phyloP scores from a whole-genome alignment of 2,113 vertebrate species.

The Myodes glareolus region DNA sequence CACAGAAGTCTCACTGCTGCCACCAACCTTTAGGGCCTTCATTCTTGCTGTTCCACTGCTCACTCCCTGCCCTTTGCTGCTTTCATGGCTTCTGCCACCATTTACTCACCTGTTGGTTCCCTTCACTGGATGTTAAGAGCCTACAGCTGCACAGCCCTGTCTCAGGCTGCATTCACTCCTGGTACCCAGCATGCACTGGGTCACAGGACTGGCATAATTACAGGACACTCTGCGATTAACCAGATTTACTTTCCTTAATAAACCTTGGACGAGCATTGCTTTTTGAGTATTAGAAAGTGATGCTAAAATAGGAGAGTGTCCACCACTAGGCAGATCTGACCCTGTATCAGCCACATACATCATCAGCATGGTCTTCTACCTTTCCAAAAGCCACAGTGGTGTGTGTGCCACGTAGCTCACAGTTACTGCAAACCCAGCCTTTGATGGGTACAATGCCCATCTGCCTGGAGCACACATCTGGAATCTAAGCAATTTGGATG shows the following conservation, averaged over 20 bases:
- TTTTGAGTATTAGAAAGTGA: neutral
- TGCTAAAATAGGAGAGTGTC: neutral
- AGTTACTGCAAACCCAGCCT: neutral
- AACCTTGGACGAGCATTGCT: neutral
- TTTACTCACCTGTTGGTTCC: neutral
- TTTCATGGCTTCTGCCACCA: neutral
- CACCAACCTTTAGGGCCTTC: neutral
- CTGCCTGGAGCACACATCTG: neutral
- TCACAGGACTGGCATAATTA: neutral
- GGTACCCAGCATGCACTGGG: neutral
- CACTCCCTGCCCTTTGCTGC: neutral
- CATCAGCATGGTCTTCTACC: neutral
- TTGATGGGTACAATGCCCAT: neutral
- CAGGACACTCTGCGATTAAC: neutral
- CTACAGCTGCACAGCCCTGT: neutral
- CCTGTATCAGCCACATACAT: neutral
- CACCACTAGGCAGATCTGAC: neutral
- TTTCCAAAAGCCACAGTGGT: slow-evolving; percentile 45
- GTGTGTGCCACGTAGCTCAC: neutral
- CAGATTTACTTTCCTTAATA: neutral
- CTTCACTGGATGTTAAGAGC: neutral
- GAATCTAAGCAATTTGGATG: neutral
- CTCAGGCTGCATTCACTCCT: neutral
- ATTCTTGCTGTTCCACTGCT: neutral
- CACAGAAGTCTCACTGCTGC: neutral